Base-by-base conservation (phyloP, 2,797 vertebrate genomes). In the Heteromormyrus szaboi region DNA sequence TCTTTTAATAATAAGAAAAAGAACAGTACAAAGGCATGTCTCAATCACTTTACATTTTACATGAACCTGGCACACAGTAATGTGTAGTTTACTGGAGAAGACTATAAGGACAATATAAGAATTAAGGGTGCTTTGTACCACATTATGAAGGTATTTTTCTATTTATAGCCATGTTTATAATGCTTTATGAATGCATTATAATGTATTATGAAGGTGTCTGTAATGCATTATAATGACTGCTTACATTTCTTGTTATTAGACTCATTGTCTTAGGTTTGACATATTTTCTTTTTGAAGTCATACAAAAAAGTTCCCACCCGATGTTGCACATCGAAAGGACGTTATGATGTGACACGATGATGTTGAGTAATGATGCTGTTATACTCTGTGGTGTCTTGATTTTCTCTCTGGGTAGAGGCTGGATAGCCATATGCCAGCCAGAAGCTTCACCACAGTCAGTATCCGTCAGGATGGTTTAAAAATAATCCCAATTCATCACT, bases 401-500 rank as follows among this genome's bases (percentile, higher is more conserved):
- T 81, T 17, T 19, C 41, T 81, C 76, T 9, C 19, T 81, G 76
- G 76, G 41, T 81, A 46, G 17, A 81, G 41, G 41, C 76, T 81
- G 17, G 41, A 46, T 9, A 44, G 41, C 41, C 76, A 81, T 46
- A 81, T 81, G 37, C 76, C 76, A 81, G 41, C 17, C 19, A 81
- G 37, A 14, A 46, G 76, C 76, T 44, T 33, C 37, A 81, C 37
- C 76, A 81, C 76, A 81, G 76, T 81, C 76, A 44, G 37, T 46
- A 81, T 81, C 76, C 6, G 0, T 81, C 76, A 81, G 76, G 37
- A 81, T 19, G 76, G 76, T n/a, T 44, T 44, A 46, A 81, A 81
- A 81, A 81, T 44, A 81, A 46, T 81, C 76, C 41, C 41, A 81
- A 46, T 81, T 81, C 76, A 46, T 41, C 76, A 81, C 76, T 81